A percentile compares a stretch with the other conserved stretches of the same genome.
Evolutionary conservation across 2,113 vertebrate species (phyloP).

Genomic region (Drymodes brunneopygia): DNA sequence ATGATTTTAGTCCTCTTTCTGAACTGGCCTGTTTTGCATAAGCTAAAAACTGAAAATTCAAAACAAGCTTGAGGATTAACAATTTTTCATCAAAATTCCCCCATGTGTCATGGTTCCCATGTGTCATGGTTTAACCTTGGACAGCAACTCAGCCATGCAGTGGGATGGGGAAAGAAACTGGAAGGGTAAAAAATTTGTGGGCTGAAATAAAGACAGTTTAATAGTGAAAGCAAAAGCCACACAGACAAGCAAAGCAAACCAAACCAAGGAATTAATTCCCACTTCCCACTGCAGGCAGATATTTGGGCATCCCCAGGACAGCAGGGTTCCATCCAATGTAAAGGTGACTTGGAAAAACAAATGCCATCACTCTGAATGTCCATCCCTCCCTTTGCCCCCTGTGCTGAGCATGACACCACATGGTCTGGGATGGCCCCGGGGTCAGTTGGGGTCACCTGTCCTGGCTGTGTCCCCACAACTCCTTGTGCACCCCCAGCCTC

Average conservation of each 20-base stretch:
- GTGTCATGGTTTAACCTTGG: neutral
- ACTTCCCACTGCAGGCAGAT: neutral
- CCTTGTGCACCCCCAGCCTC: too few species aligned
- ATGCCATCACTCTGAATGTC: neutral
- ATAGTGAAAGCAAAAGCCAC: neutral
- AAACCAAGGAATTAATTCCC: neutral
- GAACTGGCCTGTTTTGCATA: neutral
- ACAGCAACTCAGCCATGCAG: neutral
- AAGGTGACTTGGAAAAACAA: neutral
- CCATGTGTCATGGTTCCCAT: neutral
- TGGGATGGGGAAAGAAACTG: neutral
- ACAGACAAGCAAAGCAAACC: rapidly evolving
- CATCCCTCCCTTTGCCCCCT: neutral
- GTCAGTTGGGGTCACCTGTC: neutral
- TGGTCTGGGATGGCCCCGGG: neutral
- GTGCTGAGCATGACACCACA: neutral
- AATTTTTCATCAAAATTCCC: neutral
- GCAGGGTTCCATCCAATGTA: rapidly evolving
- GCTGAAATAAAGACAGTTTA: neutral
- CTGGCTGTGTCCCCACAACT: rapidly evolving
- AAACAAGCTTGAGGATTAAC: neutral
- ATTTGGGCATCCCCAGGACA: neutral
- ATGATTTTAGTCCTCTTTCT: neutral
- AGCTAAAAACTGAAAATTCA: neutral
- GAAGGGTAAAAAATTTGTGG: neutral